Percentiles rank a stretch among this genome's conserved stretches.
These are phyloP conservation scores for Carassius carassius DNA, from an alignment of 2,113 vertebrate species.

Conservation along the genomic window DNA sequence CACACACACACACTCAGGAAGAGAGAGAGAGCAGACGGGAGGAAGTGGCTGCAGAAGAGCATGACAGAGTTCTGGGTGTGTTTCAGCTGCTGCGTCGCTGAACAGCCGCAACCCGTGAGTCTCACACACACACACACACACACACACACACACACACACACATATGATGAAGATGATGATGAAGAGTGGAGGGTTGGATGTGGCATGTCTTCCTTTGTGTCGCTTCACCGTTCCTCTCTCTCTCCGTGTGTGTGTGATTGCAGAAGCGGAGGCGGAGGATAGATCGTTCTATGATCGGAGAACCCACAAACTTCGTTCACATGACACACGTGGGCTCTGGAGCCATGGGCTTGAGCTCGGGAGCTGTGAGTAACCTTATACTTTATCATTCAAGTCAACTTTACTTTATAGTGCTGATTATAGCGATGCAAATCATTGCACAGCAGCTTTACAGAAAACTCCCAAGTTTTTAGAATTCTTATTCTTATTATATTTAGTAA, in stretches of 20 bases:
- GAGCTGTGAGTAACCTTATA: slow-evolving; percentile 71
- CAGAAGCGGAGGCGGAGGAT: slow-evolving; percentile 84
- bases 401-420: too few relatives aligned
- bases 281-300: slow-evolving; percentile 89
- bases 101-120: slow-evolving; percentile 88
- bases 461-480: too few relatives aligned
- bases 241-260: slow-evolving; percentile 25
- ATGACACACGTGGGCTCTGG: slow-evolving; percentile 87
- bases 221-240: background rate
- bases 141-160: background rate
- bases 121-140: background rate
- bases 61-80: slow-evolving; percentile 89
- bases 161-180: background rate
- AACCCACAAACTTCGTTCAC: slow-evolving; percentile 91
- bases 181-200: background rate
- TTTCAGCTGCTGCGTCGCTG: slow-evolving; percentile 83
- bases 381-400: background rate
- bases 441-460: too few relatives aligned
- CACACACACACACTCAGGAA: slow-evolving; percentile 10
- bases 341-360: slow-evolving; percentile 77
- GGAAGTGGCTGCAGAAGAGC: slow-evolving; percentile 71
- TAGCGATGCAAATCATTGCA: too few relatives aligned
- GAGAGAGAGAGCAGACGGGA: slow-evolving; percentile 57
- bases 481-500: too few relatives aligned
- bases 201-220: background rate